These are phyloP conservation scores for rat (Rattus norvegicus) DNA, from an alignment of 2,113 vertebrate species.

Conservation along the genomic window GRCr8 NC_086019.1:187275001-187275500, in stretches of 20 bases:
- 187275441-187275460: neutral
- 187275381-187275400: neutral
- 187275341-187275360: neutral
- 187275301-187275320: too few species aligned
- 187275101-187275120: too few species aligned
- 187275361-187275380: neutral
- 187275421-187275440: neutral
- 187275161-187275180: neutral
- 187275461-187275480: neutral
- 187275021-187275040: too few species aligned
- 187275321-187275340: neutral
- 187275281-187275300: neutral
- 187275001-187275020: too few species aligned
- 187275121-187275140: too few species aligned
- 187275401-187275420: conserved; percentile 1
- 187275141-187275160: neutral
- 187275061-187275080: too few species aligned
- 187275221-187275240: neutral
- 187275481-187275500: neutral
- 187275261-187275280: neutral
- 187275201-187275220: neutral
- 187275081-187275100: too few species aligned
- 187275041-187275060: too few species aligned
- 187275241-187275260: neutral
- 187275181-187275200: neutral